A percentile compares a stretch with the other conserved stretches of the same genome.
Evolutionary conservation across 1,140 invertebrate species (phyloP).

Genomic region (Acromyrmex echinatior): DNA sequence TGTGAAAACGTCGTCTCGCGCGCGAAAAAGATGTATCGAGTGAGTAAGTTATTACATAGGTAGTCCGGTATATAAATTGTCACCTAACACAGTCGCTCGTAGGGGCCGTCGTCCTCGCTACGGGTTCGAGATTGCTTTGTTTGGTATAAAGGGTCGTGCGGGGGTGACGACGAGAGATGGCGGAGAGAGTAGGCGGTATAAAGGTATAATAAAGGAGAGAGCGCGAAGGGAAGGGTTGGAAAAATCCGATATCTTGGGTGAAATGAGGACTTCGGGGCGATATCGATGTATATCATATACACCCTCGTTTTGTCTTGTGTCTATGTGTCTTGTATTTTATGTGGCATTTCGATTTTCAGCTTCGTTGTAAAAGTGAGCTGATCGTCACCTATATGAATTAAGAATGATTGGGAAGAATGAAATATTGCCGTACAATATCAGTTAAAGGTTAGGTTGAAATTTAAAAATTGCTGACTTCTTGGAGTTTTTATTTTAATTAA

Average conservation of each 20-base stretch:
- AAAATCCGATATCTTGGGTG: constrained; percentile 78
- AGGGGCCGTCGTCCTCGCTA: constrained; percentile 77
- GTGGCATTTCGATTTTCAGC: neutral
- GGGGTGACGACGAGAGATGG: constrained; percentile 30
- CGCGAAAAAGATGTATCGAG: constrained; percentile 85
- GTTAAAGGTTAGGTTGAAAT: too few relatives aligned
- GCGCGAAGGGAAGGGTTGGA: constrained; percentile 51
- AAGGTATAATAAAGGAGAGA: constrained; percentile 74
- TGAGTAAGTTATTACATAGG: constrained; percentile 83
- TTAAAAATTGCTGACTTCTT: too few relatives aligned
- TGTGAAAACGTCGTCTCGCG: constrained; percentile 70
- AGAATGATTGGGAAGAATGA: neutral
- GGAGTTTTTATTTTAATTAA: too few relatives aligned
- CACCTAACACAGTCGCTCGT: constrained; percentile 84
- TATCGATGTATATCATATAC: constrained; percentile 72
- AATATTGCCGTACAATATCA: too few relatives aligned
- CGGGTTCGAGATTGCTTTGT: constrained; percentile 84
- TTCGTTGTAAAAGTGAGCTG: neutral
- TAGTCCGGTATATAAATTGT: constrained; percentile 84
- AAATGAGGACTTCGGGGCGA: constrained; percentile 75
- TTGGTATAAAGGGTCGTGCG: constrained; percentile 81
- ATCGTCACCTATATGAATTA: neutral
- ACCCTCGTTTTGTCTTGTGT: constrained; percentile 54
- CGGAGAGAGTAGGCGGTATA: constrained; percentile 63
- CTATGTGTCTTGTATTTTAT: constrained; percentile 44